phyloP scores from a whole-genome alignment of 2,888 invertebrate species.

The Matsumyia berberina region DNA sequence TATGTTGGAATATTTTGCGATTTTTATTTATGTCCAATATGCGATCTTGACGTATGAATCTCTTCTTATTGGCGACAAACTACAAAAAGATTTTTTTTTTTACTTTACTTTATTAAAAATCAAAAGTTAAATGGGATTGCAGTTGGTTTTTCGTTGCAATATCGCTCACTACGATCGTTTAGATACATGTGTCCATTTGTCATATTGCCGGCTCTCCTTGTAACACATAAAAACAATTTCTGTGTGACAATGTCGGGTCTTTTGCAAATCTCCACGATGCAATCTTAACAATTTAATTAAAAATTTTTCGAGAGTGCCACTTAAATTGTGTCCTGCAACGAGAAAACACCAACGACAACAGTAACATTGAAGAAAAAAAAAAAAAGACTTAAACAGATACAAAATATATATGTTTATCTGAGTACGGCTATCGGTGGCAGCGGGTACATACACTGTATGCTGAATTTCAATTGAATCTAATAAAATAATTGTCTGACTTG shows the following conservation, averaged over 20 bases:
- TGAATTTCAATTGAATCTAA: slow-evolving; percentile 77
- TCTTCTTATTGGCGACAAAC: slow-evolving; percentile 54
- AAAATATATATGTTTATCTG: slow-evolving; percentile 57
- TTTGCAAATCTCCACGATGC: slow-evolving; percentile 70
- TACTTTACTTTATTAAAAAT: slow-evolving; percentile 51
- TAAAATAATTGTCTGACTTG: slow-evolving; percentile 75
- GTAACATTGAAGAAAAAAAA: no score
- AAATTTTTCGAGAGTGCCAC: slow-evolving; percentile 72
- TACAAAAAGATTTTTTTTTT: not conserved
- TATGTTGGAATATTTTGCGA: slow-evolving; percentile 75
- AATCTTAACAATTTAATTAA: slow-evolving; percentile 77
- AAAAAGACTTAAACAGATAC: slow-evolving; percentile 25
- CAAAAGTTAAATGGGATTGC: slow-evolving; percentile 40
- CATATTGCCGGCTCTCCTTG: slow-evolving; percentile 72
- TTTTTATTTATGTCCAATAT: slow-evolving; percentile 67
- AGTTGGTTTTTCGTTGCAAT: slow-evolving; percentile 25
- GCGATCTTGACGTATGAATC: slow-evolving; percentile 51
- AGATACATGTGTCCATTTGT: slow-evolving; percentile 75
- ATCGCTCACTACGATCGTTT: slow-evolving; percentile 66
- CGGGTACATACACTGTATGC: slow-evolving; percentile 51
- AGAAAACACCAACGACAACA: not conserved
- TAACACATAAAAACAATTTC: slow-evolving; percentile 53
- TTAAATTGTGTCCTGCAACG: slow-evolving; percentile 65
- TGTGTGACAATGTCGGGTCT: slow-evolving; percentile 48
- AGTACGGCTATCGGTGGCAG: slow-evolving; percentile 54